Percentiles rank a stretch among this genome's conserved stretches.
phyloP scores from a whole-genome alignment of 2,113 vertebrate genomes.

The Jaculus jaculus region DNA sequence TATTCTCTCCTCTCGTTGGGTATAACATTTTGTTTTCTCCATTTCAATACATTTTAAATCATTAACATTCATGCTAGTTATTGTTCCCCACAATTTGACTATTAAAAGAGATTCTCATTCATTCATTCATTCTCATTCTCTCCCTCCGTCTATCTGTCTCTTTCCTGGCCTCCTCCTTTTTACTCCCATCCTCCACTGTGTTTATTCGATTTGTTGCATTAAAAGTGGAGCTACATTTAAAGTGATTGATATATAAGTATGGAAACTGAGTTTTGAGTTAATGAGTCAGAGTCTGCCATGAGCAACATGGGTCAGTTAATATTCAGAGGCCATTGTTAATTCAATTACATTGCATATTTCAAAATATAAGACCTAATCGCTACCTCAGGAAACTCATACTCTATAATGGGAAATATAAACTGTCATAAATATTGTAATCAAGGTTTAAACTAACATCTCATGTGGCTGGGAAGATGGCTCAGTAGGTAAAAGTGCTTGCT shows the following conservation, averaged over 20 bases:
- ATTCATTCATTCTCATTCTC: not conserved
- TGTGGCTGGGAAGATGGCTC: not conserved
- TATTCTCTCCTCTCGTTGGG: not conserved
- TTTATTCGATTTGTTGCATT: slow-evolving; percentile 45
- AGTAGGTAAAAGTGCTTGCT: no score
- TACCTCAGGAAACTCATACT: not conserved
- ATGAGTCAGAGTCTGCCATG: not conserved
- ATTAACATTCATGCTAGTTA: not conserved
- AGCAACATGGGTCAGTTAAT: not conserved
- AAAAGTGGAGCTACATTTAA: not conserved
- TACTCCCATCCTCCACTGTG: not conserved
- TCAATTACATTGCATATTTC: not conserved
- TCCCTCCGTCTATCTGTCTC: not conserved
- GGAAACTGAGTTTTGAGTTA: not conserved
- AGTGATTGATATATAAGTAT: not conserved
- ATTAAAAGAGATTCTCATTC: not conserved
- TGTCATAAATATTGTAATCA: slow-evolving; percentile 21
- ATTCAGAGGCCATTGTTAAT: slow-evolving; percentile 1
- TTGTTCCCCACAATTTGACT: not conserved
- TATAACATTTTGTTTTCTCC: not conserved
- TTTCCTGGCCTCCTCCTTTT: no score
- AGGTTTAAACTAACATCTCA: not conserved
- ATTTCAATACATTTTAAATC: slow-evolving; percentile 28
- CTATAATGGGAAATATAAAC: not conserved
- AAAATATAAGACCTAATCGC: not conserved